phyloP scores from a whole-genome alignment of 1,140 invertebrate species.

The Batillaria attramentaria region DNA sequence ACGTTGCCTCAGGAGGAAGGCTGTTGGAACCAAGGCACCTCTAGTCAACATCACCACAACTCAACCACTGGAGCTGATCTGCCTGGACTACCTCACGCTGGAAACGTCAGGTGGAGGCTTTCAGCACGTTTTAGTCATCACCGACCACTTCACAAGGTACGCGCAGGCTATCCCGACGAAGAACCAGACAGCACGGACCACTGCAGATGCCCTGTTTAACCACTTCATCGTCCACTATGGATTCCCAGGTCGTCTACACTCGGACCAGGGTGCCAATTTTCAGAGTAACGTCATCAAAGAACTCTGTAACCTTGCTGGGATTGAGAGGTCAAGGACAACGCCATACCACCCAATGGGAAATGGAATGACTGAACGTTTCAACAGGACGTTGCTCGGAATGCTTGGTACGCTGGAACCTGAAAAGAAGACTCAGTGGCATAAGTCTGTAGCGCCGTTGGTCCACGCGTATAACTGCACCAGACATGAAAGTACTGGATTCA shows the following conservation, averaged over 20 bases:
- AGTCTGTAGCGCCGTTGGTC: conserved; percentile 33
- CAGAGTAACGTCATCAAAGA: conserved; percentile 34
- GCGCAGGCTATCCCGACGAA: conserved; percentile 37
- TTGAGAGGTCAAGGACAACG: conserved; percentile 35
- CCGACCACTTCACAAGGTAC: conserved; percentile 42
- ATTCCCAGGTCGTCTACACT: conserved; percentile 32
- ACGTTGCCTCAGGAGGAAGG: conserved; percentile 39
- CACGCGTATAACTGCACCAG: conserved; percentile 37
- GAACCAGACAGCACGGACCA: conserved; percentile 35
- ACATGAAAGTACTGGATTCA: conserved; percentile 35
- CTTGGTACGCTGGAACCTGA: conserved; percentile 34
- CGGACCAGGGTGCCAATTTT: conserved; percentile 40
- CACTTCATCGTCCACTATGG: conserved; percentile 41
- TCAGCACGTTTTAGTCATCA: conserved; percentile 40
- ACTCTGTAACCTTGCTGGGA: conserved; percentile 35
- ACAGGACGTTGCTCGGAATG: conserved; percentile 44
- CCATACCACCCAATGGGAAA: conserved; percentile 49
- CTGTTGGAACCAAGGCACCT: conserved; percentile 15
- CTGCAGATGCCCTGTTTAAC: conserved; percentile 27
- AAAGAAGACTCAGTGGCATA: conserved; percentile 38
- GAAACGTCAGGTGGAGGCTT: conserved; percentile 23
- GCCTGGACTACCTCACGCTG: conserved; percentile 33
- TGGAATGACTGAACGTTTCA: conserved; percentile 48
- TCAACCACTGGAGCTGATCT: conserved; percentile 26
- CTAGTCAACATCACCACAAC: conserved; percentile 26